Base-by-base conservation (phyloP, 2,113 vertebrate genomes). In the Danionella cerebrum region DNA sequence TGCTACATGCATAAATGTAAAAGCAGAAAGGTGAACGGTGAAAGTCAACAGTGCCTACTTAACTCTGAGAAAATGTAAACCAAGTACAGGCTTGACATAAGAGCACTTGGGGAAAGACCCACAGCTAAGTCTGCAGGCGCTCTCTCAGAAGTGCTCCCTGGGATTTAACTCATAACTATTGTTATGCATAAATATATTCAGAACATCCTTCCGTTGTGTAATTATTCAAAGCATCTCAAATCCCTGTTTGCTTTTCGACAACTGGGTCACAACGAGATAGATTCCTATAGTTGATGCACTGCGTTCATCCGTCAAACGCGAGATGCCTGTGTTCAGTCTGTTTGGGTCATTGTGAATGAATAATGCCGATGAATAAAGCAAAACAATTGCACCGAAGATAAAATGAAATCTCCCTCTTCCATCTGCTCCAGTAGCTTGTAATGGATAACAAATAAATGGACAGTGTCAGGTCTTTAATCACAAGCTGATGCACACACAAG, bases 291-390 rank as follows among this genome's bases (percentile, higher is more conserved):
- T 29, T 57, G 18, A 67, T n/a, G 54, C 25, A 19, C 71, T 58
- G 71, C 35, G 65, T 71, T 68, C 50, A 47, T 68, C 69, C 64
- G 51, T 72, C 48, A 14, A 45, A 48, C 18, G 27, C 55, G 11
- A 71, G 52, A 25, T 44, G 48, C 18, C 25, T 33, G 66, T 6
- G 25, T 16, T 50, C 4, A 16, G 39, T 53, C 73, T 57, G 9
- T 72, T 24, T 68, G 62, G 29, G 48, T 51, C 63, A 13, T 39
- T 53, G 31, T 44, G 29, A 68, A 64, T 78, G 66, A 83, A 78
- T 84, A 78, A 85, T 79, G 47, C 68, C 45, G 27, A 19, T n/a
- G 71, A 77, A 79, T 82, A 76, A 80, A 82, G 68, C 72, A 77
- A 79, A 80, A 75, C 74, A 78, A 76, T 74, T 78, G 38, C 69